phyloP scores from a whole-genome alignment of 1,140 invertebrate genomes.

The Eulimnadia texana region DNA sequence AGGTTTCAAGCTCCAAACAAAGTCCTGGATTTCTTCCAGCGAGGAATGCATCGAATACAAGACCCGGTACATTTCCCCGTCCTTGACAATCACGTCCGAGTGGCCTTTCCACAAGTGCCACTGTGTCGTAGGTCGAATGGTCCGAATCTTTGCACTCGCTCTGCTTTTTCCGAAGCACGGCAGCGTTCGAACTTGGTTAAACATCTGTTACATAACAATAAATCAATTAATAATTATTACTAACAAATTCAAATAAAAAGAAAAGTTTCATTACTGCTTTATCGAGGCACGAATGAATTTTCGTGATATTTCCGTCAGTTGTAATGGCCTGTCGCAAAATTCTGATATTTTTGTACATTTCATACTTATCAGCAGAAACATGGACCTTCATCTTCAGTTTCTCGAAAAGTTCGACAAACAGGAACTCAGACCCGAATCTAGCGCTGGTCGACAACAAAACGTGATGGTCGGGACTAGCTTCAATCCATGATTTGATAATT shows the following conservation, averaged over 20 bases:
- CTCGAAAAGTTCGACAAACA: constrained; percentile 12
- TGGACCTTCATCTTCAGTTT: constrained; percentile 11
- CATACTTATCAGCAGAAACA: constrained; percentile 2
- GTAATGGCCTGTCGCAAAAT: not conserved
- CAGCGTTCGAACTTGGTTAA: not conserved
- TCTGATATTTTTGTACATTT: constrained; percentile 6
- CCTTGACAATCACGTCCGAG: not conserved
- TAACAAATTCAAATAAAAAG: not conserved
- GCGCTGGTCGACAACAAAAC: not conserved
- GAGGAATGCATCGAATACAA: constrained; percentile 15
- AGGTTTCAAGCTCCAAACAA: constrained; percentile 4
- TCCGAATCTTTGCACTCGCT: not conserved
- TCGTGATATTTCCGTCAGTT: not conserved
- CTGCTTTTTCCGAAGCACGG: not conserved
- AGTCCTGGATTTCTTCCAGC: constrained; percentile 5
- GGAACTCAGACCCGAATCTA: constrained; percentile 8
- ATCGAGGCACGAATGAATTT: not conserved
- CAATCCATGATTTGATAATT: not conserved
- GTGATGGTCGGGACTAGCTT: not conserved
- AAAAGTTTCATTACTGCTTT: not conserved
- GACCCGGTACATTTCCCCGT: constrained; percentile 6
- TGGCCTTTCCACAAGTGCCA: constrained; percentile 5
- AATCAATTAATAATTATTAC: not conserved
- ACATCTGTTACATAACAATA: not conserved
- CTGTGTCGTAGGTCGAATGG: not conserved